Evolutionary conservation across 2,888 invertebrate genomes (phyloP).

Genomic region (Megastigmus dorsalis): DNA sequence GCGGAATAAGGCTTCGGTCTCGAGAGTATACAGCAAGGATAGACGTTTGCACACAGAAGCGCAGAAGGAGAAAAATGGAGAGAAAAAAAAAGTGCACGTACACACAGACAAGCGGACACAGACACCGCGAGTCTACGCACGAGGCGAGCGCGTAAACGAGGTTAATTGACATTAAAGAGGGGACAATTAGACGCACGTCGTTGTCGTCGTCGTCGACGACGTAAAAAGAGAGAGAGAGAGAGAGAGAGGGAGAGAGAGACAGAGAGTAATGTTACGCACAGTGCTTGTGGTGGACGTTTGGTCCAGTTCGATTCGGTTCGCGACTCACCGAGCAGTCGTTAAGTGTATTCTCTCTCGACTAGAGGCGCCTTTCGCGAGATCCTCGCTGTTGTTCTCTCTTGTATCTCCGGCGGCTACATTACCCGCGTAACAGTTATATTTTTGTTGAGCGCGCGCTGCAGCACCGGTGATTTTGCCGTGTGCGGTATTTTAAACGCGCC

Average conservation of each 20-base stretch:
- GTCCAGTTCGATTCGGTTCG: conserved; percentile 61
- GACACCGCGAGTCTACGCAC: too few species aligned
- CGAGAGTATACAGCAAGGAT: too few species aligned
- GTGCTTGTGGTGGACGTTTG: neutral
- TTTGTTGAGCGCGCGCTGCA: neutral
- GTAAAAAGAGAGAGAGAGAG: conserved; percentile 36
- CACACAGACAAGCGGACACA: neutral
- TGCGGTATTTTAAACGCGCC: neutral
- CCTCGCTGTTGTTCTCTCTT: too few species aligned
- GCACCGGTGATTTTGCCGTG: neutral
- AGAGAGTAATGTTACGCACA: neutral
- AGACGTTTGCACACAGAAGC: too few species aligned
- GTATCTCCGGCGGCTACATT: too few species aligned
- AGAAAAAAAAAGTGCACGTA: conserved; percentile 43
- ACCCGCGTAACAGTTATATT: too few species aligned
- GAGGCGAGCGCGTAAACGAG: conserved; percentile 60
- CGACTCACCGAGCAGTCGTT: too few species aligned
- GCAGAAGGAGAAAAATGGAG: neutral
- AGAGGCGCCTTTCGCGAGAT: too few species aligned
- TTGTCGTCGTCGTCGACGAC: conserved; percentile 8
- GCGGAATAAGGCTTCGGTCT: too few species aligned
- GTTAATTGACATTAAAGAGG: conserved; percentile 66
- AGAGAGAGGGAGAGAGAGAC: neutral
- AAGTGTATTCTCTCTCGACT: too few species aligned
- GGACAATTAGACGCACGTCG: conserved; percentile 62